Base-by-base conservation (phyloP, 2,888 invertebrate genomes). In the Andrena chrysosceles region DNA sequence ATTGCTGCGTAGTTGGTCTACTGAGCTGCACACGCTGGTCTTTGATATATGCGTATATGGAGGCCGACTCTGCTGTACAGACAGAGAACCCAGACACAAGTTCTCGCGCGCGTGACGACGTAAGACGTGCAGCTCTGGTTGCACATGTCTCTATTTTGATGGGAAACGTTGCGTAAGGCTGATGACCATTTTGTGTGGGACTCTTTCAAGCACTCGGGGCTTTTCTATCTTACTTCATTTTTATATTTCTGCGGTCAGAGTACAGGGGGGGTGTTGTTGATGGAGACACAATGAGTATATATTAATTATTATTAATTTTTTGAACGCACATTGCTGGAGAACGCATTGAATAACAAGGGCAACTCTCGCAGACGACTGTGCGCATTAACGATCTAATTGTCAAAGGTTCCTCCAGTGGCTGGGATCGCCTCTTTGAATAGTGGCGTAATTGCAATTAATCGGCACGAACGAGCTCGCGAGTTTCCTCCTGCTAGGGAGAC, bases 1-100 rank as follows among this genome's bases (percentile, higher is more conserved):
- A 92, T 92, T 90, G 89, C 91, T 85, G 86, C 90, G 87, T 89
- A 89, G 90, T 84, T 81, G 90, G 86, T 91, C 89, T 85, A 89
- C 89, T 87, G 89, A 89, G 89, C 85, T 86, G 78, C 88, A 84
- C 88, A 79, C 79, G 42, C 59, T 72, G 77, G 81, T 84, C 86
- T 87, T 88, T 91, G 91, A 91, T 89, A 85, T 88, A 88, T 88
- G 87, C 81, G 81, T 69, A 81, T 77, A 75, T 74, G 83, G 87
- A 82, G 81, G 66, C 26, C 42, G 48, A 35, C 60, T 42, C 26
- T 8, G 33, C 31, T 64, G 54, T 48, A 64, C 63, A 56, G 49
- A 59, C 49, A 16, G 48, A 56, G 62, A 63, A 26, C 33, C n/a
- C 42, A 33, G 16, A 16, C 49, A 20, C 26, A 33, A 16, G 49